Base-by-base conservation (phyloP, 2,797 vertebrate genomes). In the Arvicola amphibius region DNA sequence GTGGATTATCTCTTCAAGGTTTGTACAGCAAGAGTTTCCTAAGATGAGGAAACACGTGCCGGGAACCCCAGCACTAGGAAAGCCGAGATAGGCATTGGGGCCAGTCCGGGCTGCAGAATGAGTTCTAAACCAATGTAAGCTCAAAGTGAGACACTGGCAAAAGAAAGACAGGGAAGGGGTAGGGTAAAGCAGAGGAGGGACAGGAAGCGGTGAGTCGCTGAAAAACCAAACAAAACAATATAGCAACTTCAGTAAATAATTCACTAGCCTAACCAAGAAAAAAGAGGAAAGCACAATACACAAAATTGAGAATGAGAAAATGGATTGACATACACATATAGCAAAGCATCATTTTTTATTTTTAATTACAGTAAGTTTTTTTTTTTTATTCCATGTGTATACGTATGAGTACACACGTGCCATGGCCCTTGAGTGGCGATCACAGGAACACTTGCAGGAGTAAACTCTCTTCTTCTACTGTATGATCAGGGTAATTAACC, bases 221-320 rank as follows among this genome's bases (percentile, higher is more conserved):
- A 29, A 67, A 65, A 83, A 19, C 25, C 9, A 84, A 84, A 12
- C 48, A 7, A 88, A 83, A 40, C 56, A 73, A 37, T 46, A 67
- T n/a, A 89, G 37, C 43, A 53, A 94, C 12, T 21, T 59, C 40
- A 92, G 81, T 56, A 92, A 92, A 73, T 34, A 81, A 73, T 53
- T 63, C 10, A 3, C 51, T 84, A 92, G 14, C n/a, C 88, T 53
- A 46, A 56, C 83, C 34, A 69, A 88, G 27, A 61, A 40, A 9
- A 46, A 19, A 21, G 32, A 34, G 21, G 48, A 51, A 9, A 71
- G 16, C 19, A 32, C 74, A 94, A 83, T 32, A 79, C 84, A 51
- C 5, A 91, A 80, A 81, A 1, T 34, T 65, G 67, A 63, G 67
- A 85, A 56, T 56, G 71, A 73, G 14, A 87, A 95, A 90, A 59